Percentiles rank a stretch among this genome's conserved stretches.
Evolutionary conservation across 2,113 vertebrate species (phyloP).

Genomic region (Corvus moneduloides): DNA sequence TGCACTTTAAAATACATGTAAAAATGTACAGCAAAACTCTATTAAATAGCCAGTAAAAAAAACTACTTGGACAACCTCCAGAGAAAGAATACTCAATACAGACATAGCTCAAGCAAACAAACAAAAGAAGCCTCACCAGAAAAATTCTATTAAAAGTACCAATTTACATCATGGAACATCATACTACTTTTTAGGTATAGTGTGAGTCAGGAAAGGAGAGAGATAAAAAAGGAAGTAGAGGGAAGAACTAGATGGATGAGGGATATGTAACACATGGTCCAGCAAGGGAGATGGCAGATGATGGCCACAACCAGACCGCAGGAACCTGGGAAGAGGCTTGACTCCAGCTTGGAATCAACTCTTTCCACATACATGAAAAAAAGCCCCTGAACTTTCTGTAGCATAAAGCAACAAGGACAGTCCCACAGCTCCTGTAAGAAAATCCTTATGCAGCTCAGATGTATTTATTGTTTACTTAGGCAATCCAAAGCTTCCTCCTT

Average conservation of each 20-base stretch:
- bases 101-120: background rate
- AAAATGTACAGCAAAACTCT: background rate
- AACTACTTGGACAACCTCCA: background rate
- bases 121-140: background rate
- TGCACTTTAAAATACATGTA: background rate
- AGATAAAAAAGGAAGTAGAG: background rate
- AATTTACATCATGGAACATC: background rate
- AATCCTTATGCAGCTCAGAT: background rate
- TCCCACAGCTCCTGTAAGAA: background rate
- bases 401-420: background rate
- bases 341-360: background rate
- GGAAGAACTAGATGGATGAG: background rate
- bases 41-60: background rate
- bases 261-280: background rate
- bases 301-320: background rate
- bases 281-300: background rate
- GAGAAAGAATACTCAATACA: background rate
- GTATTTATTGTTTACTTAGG: background rate
- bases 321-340: background rate
- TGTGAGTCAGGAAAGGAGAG: background rate
- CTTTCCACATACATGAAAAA: background rate
- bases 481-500: background rate
- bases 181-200: background rate
- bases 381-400: background rate
- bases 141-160: background rate